Evolutionary conservation across 2,797 vertebrate genomes (phyloP).

Genomic region (Gastrophryne carolinensis): DNA sequence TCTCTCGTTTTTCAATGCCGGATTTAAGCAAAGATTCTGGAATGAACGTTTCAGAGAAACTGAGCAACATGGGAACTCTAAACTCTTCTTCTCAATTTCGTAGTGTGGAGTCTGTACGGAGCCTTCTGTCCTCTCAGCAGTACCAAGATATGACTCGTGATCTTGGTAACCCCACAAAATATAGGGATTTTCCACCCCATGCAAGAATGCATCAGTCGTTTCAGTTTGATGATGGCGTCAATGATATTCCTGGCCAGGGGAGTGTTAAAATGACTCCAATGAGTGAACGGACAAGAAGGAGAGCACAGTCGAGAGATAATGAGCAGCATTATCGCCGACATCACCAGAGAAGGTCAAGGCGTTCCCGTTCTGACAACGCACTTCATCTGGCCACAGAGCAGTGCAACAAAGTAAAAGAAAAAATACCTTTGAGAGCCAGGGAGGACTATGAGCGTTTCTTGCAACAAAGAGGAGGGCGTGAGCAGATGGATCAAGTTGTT

Average conservation of each 20-base stretch:
- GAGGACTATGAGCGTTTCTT: slow-evolving; percentile 91
- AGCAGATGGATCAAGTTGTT: slow-evolving; percentile 75
- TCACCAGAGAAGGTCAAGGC: slow-evolving; percentile 80
- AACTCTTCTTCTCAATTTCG: slow-evolving; percentile 90
- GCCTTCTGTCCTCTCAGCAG: slow-evolving; percentile 81
- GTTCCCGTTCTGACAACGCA: slow-evolving; percentile 94
- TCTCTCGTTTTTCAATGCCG: slow-evolving; percentile 97
- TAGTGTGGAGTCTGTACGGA: slow-evolving; percentile 91
- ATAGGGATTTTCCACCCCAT: slow-evolving; percentile 73
- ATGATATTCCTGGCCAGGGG: slow-evolving; percentile 76
- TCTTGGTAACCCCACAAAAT: slow-evolving; percentile 77
- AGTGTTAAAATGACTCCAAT: slow-evolving; percentile 79
- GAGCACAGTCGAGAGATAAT: slow-evolving; percentile 73
- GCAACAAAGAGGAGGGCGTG: slow-evolving; percentile 77
- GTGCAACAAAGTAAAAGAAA: slow-evolving; percentile 76
- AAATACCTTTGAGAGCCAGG: slow-evolving; percentile 75
- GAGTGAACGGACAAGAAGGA: slow-evolving; percentile 83
- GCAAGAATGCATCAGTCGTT: slow-evolving; percentile 84
- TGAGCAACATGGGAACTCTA: slow-evolving; percentile 88
- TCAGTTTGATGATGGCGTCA: slow-evolving; percentile 82
- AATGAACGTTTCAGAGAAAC: slow-evolving; percentile 91
- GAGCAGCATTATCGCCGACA: slow-evolving; percentile 82
- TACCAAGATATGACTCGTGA: slow-evolving; percentile 85
- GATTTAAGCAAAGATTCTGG: slow-evolving; percentile 98
- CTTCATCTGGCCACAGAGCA: slow-evolving; percentile 88